Conservation (phyloP, 2,888 invertebrate genomes). For the Neocrepidodera transversa region DNA sequence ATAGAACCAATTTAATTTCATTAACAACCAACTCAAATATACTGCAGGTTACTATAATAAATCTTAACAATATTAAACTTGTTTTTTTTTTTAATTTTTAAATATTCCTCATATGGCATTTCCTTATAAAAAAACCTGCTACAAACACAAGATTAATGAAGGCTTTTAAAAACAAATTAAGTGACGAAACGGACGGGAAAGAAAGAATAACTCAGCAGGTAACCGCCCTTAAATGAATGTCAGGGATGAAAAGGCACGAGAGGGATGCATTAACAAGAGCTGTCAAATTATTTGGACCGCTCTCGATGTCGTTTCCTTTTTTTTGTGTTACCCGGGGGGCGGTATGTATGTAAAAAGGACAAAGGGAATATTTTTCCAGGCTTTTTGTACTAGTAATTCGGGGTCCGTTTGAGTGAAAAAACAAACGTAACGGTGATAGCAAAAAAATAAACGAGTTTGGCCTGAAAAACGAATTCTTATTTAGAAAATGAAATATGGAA, state of each 20-base stretch:
- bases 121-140: no score
- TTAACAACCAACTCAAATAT: no score
- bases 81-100: no score
- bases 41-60: no score
- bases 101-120: no score
- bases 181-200: slow-evolving; percentile 8
- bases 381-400: not conserved
- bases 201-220: slow-evolving; percentile 16
- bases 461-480: no score
- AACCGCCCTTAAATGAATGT: slow-evolving; percentile 7
- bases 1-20: no score
- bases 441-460: no score
- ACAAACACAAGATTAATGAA: slow-evolving; percentile 21
- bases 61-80: no score
- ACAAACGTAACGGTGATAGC: no score
- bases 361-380: not conserved
- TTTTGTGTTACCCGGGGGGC: not conserved
- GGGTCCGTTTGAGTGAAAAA: not conserved
- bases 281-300: slow-evolving; percentile 14
- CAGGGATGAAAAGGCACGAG: not conserved
- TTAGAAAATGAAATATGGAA: no score
- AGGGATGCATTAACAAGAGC: slow-evolving; percentile 6
- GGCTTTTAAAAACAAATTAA: slow-evolving; percentile 23
- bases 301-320: not conserved
- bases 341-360: not conserved